Base-by-base conservation (phyloP, 2,797 vertebrate genomes). In the Intellagama lesueurii region DNA sequence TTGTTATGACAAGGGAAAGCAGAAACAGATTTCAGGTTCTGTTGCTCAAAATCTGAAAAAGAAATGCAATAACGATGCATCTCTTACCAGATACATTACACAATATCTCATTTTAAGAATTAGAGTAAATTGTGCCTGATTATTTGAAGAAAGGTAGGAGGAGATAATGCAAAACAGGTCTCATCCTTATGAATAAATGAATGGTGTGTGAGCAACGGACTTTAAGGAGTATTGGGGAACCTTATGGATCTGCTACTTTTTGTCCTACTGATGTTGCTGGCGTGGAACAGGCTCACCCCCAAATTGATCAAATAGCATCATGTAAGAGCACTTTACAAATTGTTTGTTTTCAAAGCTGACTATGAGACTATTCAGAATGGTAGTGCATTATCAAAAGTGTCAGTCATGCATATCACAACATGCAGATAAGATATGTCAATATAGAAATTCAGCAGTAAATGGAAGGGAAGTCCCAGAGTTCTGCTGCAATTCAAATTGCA, bases 371-470 rank as follows among this genome's bases (percentile, higher is more conserved):
- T 70, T 56, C 40, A 69, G n/a, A 35, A 35, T 81, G 47, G 22
- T 35, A 40, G 26, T 24, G 52, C 44, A 60, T 30, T 81, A 30
- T 70, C 49, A 81, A 87, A 87, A 70, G 47, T 52, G 47, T 87
- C 78, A 73, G 40, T 72, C 69, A 87, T 81, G 49, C 28, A 17
- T 40, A 22, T 80, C 44, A 35, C n/a, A 72, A 80, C 70, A 49
- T 69, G 44, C 44, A 79, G 49, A 70, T 17, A 60, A 68, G 52
- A 30, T 81, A 28, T 81, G 77, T 16, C 68, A 81, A 12, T 81
- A 60, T 35, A 87, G 32, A 26, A 80, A 69, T 87, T 87, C 76
- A 77, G 35, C n/a, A 12, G 24, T 40, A 72, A 79, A 56, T 80
- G 66, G 22, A 72, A 87, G 3, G 72, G 83, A 72, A 73, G 30